Conservation (phyloP, 2,888 invertebrate species). For the Allophyes oxyacanthae region DNA sequence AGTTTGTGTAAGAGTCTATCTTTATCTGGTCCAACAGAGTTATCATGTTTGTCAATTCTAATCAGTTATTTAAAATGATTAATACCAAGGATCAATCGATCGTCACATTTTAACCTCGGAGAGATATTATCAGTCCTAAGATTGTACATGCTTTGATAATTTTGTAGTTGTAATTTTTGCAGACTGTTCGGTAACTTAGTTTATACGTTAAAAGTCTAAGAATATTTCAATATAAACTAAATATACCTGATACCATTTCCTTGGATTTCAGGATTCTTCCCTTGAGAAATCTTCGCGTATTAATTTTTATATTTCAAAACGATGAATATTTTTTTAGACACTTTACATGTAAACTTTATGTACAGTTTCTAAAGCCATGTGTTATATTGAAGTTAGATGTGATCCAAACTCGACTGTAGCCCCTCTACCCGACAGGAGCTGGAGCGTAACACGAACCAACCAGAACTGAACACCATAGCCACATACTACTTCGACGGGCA, state of each 20-base stretch:
- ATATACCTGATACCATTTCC: too few species aligned
- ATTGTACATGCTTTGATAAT: background rate
- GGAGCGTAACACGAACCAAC: conserved; percentile 93
- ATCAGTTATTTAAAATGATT: conserved; percentile 18
- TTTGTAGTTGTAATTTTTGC: too few species aligned
- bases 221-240: too few species aligned
- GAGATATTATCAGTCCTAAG: conserved; percentile 4
- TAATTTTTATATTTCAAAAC: too few species aligned
- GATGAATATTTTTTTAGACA: too few species aligned
- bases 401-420: conserved; percentile 78
- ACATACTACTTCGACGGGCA: conserved; percentile 99
- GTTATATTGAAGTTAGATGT: conserved; percentile 46
- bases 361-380: background rate
- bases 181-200: too few species aligned
- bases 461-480: conserved; percentile 96
- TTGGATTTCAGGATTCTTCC: too few species aligned
- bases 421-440: conserved; percentile 90
- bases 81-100: conserved; percentile 2
- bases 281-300: too few species aligned
- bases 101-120: conserved; percentile 13
- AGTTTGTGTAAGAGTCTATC: too few species aligned
- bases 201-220: too few species aligned
- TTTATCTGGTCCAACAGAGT: conserved; percentile 12
- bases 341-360: too few species aligned
- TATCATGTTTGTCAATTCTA: conserved; percentile 30